Conservation (phyloP, 2,113 vertebrate species). For the Microtus ochrogaster region DNA sequence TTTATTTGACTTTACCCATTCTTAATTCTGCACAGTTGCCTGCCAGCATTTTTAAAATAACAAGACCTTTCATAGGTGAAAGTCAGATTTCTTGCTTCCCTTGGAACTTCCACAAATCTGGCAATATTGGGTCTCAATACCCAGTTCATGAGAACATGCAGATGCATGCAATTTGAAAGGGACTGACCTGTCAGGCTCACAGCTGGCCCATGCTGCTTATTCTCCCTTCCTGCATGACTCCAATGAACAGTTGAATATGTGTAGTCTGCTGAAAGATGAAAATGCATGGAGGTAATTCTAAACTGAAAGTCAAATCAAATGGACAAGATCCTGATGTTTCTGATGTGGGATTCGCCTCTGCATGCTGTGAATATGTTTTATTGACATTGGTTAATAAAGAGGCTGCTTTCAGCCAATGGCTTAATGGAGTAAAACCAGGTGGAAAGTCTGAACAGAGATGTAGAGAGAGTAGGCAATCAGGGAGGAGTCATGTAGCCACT, state of each 20-base stretch:
- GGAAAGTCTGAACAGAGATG: no score
- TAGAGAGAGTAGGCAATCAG: no score
- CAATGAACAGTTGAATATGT: not conserved
- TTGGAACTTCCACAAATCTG: not conserved
- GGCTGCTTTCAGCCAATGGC: no score
- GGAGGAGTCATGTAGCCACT: no score
- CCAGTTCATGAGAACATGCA: not conserved
- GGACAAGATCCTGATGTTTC: not conserved
- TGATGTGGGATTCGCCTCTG: no score
- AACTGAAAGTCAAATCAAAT: not conserved
- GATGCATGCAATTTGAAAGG: not conserved
- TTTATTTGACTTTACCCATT: not conserved
- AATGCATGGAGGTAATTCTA: not conserved
- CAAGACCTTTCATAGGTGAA: constrained; percentile 24
- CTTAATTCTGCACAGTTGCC: not conserved
- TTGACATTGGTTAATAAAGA: no score
- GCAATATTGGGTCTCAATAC: not conserved
- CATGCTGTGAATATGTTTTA: no score
- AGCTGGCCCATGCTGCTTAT: not conserved
- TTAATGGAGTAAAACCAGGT: no score
- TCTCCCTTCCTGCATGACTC: not conserved
- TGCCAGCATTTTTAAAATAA: constrained; percentile 5
- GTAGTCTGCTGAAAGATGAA: not conserved
- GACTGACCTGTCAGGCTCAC: not conserved
- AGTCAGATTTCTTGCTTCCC: constrained; percentile 1